Evolutionary conservation across 2,888 invertebrate genomes (phyloP), one percentile per base, ranked within the genome.

Genomic region (Dusona sp.): DNA sequence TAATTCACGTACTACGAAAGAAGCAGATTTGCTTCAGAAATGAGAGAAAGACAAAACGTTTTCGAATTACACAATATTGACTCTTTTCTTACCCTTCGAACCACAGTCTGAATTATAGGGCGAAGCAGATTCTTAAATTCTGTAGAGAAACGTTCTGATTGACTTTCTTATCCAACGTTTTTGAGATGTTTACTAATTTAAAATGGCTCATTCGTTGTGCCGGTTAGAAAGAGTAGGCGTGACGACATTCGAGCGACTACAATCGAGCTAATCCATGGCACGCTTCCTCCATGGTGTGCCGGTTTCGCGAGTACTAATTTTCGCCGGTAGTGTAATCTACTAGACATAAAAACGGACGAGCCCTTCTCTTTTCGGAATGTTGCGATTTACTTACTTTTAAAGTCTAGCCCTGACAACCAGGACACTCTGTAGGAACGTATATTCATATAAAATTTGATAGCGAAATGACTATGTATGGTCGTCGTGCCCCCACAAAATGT

Each of bases 401-500:
- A 16, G 16, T 7, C 29, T 16, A 16, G 16, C 1, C 29, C 61
- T 29, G 25, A 61, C 29, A 29, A 61, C 13, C 61, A 61, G 61
- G 61, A 61, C 29, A 61, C 61, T 61, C 61, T 61, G 29, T 61
- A 61, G 29, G 29, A 16, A 25, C 57, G 25, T 57, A 22, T 57
- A 57, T n/a, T 11, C 57, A 22, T 57, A 25, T 11, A n/a, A 57
- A 25, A 16, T 72, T 78, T 38, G 72, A 57, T 68, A 57, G 74
- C 68, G 64, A 42, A 22, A 48, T 16, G 38, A 57, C 61, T 61
- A 61, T 61, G 48, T n/a, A 33, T 38, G 79, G 29, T 22, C 68
- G 38, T 48, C 54, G 67, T 25, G 72, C 25, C 70, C 61, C 51
- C 64, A 51, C 73, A 65, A 79, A 84, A 84, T 84, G 78, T 86